Conservation (phyloP, 2,888 invertebrate species). For the Sinelater perroti region DNA sequence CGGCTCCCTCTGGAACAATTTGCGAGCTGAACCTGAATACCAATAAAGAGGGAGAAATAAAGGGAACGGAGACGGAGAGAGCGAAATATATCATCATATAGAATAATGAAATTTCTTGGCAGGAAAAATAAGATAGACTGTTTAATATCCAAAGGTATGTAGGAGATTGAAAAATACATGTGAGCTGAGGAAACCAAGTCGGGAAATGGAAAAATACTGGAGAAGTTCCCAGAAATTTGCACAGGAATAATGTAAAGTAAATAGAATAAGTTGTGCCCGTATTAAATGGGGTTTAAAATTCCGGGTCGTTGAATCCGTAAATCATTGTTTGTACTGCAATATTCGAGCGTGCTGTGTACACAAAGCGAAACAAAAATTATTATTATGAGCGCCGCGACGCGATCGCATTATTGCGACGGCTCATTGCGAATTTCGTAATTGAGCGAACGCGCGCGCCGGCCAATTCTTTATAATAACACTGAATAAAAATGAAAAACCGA, state of each 20-base stretch:
- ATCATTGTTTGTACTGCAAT: constrained; percentile 45
- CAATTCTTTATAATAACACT: constrained; percentile 12
- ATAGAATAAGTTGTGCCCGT: constrained; percentile 51
- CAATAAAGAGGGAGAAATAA: constrained; percentile 38
- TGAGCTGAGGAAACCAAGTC: constrained; percentile 44
- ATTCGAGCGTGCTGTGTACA: constrained; percentile 22
- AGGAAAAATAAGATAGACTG: constrained; percentile 58
- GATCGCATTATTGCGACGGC: constrained; percentile 7
- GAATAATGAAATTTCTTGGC: constrained; percentile 60
- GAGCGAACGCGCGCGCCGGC: background rate
- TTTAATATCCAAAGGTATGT: constrained; percentile 58
- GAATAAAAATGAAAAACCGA: constrained; percentile 32
- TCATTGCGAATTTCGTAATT: background rate
- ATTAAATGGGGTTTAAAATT: constrained; percentile 48
- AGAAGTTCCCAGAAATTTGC: constrained; percentile 51
- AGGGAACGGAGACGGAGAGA: constrained; percentile 43
- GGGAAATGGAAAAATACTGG: constrained; percentile 53
- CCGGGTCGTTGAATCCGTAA: constrained; percentile 47
- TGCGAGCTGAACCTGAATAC: constrained; percentile 38
- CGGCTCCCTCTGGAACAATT: constrained; percentile 35
- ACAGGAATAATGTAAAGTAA: constrained; percentile 53
- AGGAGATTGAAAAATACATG: constrained; percentile 58
- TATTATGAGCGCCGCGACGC: background rate
- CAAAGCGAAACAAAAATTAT: constrained; percentile 23
- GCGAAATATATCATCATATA: constrained; percentile 59